Conservation (phyloP, 2,888 invertebrate genomes). For the Thelaira solivaga region DNA sequence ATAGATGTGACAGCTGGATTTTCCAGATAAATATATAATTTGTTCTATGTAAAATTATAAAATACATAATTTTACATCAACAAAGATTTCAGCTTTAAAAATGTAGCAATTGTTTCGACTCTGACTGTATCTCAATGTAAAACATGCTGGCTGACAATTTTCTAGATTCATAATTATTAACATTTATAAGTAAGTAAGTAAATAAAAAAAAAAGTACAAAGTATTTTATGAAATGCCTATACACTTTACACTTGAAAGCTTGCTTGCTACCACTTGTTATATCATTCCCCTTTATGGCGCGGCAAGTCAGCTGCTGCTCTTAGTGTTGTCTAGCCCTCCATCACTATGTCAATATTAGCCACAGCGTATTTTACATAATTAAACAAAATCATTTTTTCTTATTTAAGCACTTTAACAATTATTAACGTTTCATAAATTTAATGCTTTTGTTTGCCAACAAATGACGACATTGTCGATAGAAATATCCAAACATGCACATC, state of each 20-base stretch:
- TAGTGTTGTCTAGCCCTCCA: neutral
- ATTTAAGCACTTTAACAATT: conserved; percentile 55
- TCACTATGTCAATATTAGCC: conserved; percentile 48
- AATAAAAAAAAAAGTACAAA: neutral
- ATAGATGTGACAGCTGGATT: too few species aligned
- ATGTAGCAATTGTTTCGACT: too few species aligned
- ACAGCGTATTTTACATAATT: conserved; percentile 54
- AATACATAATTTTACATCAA: too few species aligned
- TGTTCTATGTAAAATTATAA: too few species aligned
- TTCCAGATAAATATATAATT: too few species aligned
- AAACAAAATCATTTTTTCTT: conserved; percentile 58
- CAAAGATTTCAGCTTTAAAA: too few species aligned
- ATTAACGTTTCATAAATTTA: conserved; percentile 57
- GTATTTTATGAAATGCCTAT: neutral
- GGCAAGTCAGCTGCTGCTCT: neutral
- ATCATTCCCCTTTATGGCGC: neutral
- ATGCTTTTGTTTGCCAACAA: conserved; percentile 53
- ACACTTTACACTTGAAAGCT: neutral
- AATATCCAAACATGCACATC: neutral
- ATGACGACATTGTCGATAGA: conserved; percentile 15
- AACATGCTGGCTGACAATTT: neutral
- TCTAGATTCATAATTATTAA: neutral
- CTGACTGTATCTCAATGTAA: too few species aligned
- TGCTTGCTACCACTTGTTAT: conserved; percentile 1
- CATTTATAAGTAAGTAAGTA: too few species aligned